Base-by-base conservation (phyloP, 2,113 vertebrate species). In the Salminus brasiliensis region DNA sequence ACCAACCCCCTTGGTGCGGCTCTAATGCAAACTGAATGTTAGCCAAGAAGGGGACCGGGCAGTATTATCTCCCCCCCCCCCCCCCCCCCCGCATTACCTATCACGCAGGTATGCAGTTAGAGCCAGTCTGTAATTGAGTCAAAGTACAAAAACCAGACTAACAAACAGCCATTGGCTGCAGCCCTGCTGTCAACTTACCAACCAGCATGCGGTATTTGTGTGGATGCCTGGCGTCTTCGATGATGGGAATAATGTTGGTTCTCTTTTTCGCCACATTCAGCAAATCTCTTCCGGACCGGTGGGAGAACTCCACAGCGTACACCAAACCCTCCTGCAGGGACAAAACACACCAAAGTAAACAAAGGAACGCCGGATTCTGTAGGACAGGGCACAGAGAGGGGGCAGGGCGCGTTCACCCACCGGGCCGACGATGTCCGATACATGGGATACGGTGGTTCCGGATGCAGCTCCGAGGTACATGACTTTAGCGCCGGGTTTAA, bases 161-260 rank as follows among this genome's bases (percentile, higher is more conserved):
- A n/a, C n/a, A n/a, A n/a, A n/a, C n/a, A n/a, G n/a, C n/a, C n/a
- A n/a, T n/a, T n/a, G n/a, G n/a, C n/a, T n/a, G n/a, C n/a, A n/a
- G n/a, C n/a, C 47, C 16, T 8, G 3, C 25, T 27, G 13, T n/a
- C 13, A 27, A 88, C 95, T 85, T 87, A 97, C 96, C 96, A 0
- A 98, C 92, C 7, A 98, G 91, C 96, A 98, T 98, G 72, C 96
- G 93, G 86, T 97, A 98, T 63, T 97, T 98, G 91, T 98, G 96
- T 0, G 96, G 96, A 85, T 98, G 96, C 0, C 96, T 92, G 0
- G 96, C 96, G 0, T 98, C 96, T 82, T 98, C 96, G 0, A 98
- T 97, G 69, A 98, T 96, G 0, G 96, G 96, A 83, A 98, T 97
- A 47, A 98, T 96, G 85, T 98, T 98, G 39, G 96, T 98, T 21